A percentile compares a stretch with the other conserved stretches of the same genome.
Conservation (phyloP, 2,113 vertebrate species). For the Clarias batrachus region DNA sequence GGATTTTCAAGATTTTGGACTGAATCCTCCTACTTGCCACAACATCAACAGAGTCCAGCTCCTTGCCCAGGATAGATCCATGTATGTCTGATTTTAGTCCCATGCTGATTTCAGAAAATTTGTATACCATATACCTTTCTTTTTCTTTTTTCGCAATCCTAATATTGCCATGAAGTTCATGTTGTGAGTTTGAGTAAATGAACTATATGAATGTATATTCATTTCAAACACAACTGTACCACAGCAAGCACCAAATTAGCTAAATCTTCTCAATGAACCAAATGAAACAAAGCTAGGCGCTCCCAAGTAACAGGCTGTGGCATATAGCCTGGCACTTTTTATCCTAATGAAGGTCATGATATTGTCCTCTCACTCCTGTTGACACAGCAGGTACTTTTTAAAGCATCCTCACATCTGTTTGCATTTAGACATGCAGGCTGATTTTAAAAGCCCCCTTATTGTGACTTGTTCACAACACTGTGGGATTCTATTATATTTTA, state of each 20-base stretch:
- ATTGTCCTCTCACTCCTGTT: not conserved
- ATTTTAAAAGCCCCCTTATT: conserved; percentile 1
- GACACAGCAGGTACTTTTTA: conserved; percentile 1
- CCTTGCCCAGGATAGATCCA: no score
- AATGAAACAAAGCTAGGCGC: no score
- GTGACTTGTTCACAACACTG: conserved; percentile 2
- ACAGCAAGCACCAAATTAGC: not conserved
- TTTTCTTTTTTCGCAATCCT: no score
- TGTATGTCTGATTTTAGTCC: no score
- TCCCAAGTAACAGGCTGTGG: not conserved
- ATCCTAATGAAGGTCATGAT: conserved; percentile 2
- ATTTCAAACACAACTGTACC: no score
- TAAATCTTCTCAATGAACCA: not conserved
- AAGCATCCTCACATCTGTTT: conserved; percentile 17
- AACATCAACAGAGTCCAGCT: no score
- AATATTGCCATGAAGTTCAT: no score
- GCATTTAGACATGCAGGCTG: not conserved
- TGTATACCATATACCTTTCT: no score
- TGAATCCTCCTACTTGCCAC: no score
- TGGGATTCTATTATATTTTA: conserved; percentile 17
- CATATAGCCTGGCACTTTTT: not conserved
- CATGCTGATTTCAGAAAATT: no score
- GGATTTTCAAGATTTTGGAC: no score
- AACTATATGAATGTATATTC: no score
- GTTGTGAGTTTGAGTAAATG: not conserved